Percentiles rank a stretch among this genome's conserved stretches.
These are phyloP conservation scores for Spea bombifrons DNA, from an alignment of 2,113 vertebrate species.

Conservation along the genomic window DNA sequence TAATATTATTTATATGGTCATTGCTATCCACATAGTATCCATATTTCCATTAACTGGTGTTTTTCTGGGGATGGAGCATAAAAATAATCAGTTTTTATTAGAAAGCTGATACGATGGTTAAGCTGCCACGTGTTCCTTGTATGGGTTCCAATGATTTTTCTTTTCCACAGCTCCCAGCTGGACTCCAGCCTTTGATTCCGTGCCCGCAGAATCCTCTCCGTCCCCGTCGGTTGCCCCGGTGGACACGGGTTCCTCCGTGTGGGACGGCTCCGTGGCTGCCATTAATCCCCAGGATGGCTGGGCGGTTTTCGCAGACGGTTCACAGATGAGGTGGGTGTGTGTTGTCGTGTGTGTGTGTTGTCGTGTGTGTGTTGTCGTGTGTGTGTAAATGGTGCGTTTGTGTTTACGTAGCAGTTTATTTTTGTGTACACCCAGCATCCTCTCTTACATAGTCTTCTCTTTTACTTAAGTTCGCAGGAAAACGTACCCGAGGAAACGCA, in stretches of 20 bases:
- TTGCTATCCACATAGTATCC: too few species aligned
- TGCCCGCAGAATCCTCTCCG: slow-evolving; percentile 30
- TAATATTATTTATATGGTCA: too few species aligned
- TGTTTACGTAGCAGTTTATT: too few species aligned
- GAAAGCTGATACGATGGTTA: too few species aligned
- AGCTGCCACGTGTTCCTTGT: too few species aligned
- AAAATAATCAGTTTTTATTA: too few species aligned
- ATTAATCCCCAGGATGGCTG: slow-evolving; percentile 50
- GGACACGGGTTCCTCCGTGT: slow-evolving; percentile 33
- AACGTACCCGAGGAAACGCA: neutral
- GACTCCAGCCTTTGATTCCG: slow-evolving; percentile 51
- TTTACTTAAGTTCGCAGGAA: slow-evolving; percentile 1
- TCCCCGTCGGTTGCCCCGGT: neutral
- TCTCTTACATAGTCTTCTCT: neutral
- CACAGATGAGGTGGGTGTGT: slow-evolving; percentile 46
- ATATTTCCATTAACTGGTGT: too few species aligned
- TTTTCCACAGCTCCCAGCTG: slow-evolving; percentile 45
- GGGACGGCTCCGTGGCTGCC: neutral
- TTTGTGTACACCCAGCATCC: too few species aligned
- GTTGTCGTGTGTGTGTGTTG: neutral
- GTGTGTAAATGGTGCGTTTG: too few species aligned
- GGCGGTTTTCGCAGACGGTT: slow-evolving; percentile 46
- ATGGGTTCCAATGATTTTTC: neutral
- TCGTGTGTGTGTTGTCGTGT: too few species aligned
- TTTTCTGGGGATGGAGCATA: too few species aligned